Percentiles rank a stretch among this genome's conserved stretches.
phyloP scores from a whole-genome alignment of 2,797 vertebrate species.

The Danio jaintianensis region DNA sequence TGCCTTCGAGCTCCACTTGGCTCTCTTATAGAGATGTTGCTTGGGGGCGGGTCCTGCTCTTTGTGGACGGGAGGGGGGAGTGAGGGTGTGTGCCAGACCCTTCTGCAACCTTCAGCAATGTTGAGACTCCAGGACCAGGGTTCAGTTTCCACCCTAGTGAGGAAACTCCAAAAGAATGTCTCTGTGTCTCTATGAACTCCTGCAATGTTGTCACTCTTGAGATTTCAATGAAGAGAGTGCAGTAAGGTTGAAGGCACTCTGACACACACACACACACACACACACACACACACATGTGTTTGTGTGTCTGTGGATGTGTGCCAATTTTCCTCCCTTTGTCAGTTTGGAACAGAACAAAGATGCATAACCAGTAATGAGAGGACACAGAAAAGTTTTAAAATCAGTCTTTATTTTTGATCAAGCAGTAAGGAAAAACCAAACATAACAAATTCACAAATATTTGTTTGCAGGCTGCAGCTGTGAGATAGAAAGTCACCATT shows the following conservation, averaged over 20 bases:
- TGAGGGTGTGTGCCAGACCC: conserved; percentile 63
- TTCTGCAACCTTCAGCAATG: conserved; percentile 59
- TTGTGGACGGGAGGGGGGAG: conserved; percentile 37
- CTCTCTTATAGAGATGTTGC: conserved; percentile 74
- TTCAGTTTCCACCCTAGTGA: conserved; percentile 70
- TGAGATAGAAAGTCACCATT: neutral
- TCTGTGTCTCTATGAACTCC: conserved; percentile 38
- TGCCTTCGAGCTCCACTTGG: conserved; percentile 59
- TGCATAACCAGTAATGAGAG: neutral
- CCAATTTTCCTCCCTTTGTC: conserved; percentile 5
- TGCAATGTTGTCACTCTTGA: conserved; percentile 48
- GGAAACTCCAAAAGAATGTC: conserved; percentile 74
- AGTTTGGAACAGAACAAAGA: conserved; percentile 7
- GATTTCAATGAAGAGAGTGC: conserved; percentile 47
- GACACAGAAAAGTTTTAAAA: neutral
- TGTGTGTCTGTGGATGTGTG: conserved; percentile 1
- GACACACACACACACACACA: neutral
- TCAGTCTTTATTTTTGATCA: neutral
- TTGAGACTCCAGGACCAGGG: conserved; percentile 68
- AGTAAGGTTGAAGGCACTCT: neutral
- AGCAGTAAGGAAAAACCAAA: neutral
- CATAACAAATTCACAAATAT: neutral
- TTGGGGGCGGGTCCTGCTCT: conserved; percentile 69
- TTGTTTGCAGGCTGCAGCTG: neutral
- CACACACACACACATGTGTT: neutral